These are phyloP conservation scores for Drosophila subquinaria DNA, from an alignment of 2,888 invertebrate species.

Conservation along the genomic window DNA sequence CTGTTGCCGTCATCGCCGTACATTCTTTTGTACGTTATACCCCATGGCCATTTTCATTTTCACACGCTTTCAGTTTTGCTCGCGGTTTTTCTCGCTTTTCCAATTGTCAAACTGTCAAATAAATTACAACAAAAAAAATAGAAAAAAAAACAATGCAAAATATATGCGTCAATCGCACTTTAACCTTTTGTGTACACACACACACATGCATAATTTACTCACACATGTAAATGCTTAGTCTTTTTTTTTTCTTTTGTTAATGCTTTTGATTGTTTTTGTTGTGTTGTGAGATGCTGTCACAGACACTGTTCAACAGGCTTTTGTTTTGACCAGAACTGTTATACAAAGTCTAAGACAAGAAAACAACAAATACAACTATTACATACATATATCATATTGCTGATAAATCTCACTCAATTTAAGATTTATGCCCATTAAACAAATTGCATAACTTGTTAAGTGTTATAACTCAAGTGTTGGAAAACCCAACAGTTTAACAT, in stretches of 20 bases:
- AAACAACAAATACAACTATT: neutral
- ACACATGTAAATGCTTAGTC: conserved; percentile 10
- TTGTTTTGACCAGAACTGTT: conserved; percentile 10
- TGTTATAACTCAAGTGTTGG: conserved; percentile 27
- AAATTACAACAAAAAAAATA: conserved; percentile 66
- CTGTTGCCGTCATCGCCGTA: conserved; percentile 50
- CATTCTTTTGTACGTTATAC: conserved; percentile 56
- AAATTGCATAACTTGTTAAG: conserved; percentile 47
- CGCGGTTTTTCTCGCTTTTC: conserved; percentile 40
- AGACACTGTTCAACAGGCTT: conserved; percentile 15
- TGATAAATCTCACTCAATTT: conserved; percentile 10
- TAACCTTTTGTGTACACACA: conserved; percentile 31
- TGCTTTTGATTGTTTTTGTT: conserved; percentile 51
- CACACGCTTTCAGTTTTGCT: conserved; percentile 50
- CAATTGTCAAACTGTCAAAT: conserved; percentile 80
- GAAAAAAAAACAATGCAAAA: conserved; percentile 48
- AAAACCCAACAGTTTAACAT: conserved; percentile 31
- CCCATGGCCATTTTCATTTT: conserved; percentile 65
- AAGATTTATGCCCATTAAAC: conserved; percentile 22
- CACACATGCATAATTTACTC: neutral
- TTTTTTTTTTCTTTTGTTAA: conserved; percentile 28
- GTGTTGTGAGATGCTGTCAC: conserved; percentile 36
- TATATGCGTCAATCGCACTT: conserved; percentile 52
- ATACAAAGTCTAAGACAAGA: conserved; percentile 12
- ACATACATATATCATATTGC: neutral